A percentile compares a stretch with the other conserved stretches of the same genome.
phyloP scores from a whole-genome alignment of 2,797 vertebrate species.

The Propithecus perrieri region DNA sequence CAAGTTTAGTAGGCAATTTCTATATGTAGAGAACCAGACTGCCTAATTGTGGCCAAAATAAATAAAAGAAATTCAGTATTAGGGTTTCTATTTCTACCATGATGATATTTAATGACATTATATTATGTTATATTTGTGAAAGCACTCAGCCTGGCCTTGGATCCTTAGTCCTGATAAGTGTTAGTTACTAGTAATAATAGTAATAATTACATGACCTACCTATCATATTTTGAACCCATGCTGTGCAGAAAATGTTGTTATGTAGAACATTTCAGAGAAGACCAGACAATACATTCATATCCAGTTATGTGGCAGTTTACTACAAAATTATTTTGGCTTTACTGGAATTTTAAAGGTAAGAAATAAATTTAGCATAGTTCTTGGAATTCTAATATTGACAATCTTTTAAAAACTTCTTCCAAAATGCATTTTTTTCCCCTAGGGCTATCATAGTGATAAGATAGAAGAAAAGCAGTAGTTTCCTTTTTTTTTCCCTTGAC shows the following conservation, averaged over 20 bases:
- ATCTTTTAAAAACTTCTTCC: slow-evolving; percentile 26
- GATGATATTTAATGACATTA: background rate
- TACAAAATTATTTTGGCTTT: background rate
- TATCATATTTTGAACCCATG: background rate
- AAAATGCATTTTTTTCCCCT: background rate
- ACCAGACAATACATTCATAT: background rate
- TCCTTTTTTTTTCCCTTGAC: background rate
- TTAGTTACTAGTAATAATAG: background rate
- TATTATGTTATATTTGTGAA: background rate
- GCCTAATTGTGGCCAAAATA: background rate
- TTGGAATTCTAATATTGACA: background rate
- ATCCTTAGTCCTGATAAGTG: background rate
- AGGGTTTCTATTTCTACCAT: background rate
- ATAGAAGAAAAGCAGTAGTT: background rate
- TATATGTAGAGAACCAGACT: background rate
- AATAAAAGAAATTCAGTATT: background rate
- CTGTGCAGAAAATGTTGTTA: background rate
- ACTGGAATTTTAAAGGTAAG: slow-evolving; percentile 18
- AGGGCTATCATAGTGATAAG: background rate
- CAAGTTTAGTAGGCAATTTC: background rate
- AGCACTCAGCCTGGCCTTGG: background rate
- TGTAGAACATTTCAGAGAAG: background rate
- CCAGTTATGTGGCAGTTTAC: background rate
- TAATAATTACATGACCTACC: background rate
- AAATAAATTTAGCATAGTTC: background rate